Evolutionary conservation across 2,113 vertebrate genomes (phyloP), one percentile per base, ranked within the genome.

Genomic region (Aegithalos caudatus): DNA sequence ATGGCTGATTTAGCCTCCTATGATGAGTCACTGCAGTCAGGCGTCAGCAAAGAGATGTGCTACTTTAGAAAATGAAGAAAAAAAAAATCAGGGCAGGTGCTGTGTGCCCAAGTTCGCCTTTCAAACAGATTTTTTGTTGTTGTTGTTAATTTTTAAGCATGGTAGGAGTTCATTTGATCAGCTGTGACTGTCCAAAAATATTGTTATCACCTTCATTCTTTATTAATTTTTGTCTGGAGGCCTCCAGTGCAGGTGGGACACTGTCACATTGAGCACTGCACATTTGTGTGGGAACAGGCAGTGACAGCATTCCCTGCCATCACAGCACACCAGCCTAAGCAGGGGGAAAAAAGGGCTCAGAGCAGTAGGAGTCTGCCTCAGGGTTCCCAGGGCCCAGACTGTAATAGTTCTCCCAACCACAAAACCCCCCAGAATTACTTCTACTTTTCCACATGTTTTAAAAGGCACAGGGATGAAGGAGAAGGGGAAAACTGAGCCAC

Each of bases 1-100:
- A 95, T 67, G 93, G 91, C 92, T 94, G 93, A 96, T 97, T 94
- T 94, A 92, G 72, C 92, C 88, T 95, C 42, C 0, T 87, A 28
- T 96, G 97, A 97, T 97, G 97, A 97, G 96, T 97, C 96, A 97
- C 90, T 91, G 94, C 69, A 95, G 94, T 90, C 84, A 88, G 77
- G 81, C 86, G 56, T 96, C 94, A 96, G 86, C 92, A 94, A 62
- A 95, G 88, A 92, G 65, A 94, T 88, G 91, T 88, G 85, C 92
- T 92, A 80, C 94, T 97, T 94, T 28, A 54, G 22, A 45, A 76
- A 54, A 37, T 23, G 24, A 28, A 82, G 40, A 83, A 62, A 83
- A 57, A 57, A 77, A 33, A 91, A 62, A 45, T 64, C 74, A 92
- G 60, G 76, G 38, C 87, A 95, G 85, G 76, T 90, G 85, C 53